Conservation (phyloP, 2,113 vertebrate species). For the Desmodus rotundus region DNA sequence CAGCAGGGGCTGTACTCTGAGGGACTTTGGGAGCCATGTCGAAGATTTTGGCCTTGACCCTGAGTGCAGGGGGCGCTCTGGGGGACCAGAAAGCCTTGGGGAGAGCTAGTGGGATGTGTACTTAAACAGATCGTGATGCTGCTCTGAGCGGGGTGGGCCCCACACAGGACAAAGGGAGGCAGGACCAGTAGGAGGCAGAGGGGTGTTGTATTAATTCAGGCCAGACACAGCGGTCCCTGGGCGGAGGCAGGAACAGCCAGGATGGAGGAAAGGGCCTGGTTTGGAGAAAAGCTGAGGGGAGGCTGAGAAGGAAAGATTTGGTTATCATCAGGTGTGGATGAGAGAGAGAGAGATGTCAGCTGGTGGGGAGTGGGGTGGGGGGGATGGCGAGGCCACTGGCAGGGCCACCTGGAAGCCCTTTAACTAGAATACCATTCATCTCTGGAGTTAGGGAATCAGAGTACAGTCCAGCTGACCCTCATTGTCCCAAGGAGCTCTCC, state of each 20-base stretch:
- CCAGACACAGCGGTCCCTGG: not conserved
- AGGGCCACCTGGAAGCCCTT: not conserved
- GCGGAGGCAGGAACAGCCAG: too few relatives aligned
- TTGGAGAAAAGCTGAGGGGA: not conserved
- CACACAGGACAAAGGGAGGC: not conserved
- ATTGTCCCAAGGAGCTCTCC: rapidly evolving
- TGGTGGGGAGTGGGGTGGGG: not conserved
- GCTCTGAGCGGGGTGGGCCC: rapidly evolving
- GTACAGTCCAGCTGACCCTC: rapidly evolving
- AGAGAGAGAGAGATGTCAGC: not conserved
- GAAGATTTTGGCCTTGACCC: not conserved
- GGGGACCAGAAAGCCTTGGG: not conserved
- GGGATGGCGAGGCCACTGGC: not conserved
- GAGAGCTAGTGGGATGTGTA: not conserved
- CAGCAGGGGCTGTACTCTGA: not conserved
- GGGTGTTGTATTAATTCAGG: not conserved
- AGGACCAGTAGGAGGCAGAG: not conserved
- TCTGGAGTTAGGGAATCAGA: rapidly evolving
- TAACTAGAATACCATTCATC: not conserved
- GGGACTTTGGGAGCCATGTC: not conserved
- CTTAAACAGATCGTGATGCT: not conserved
- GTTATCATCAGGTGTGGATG: too few relatives aligned
- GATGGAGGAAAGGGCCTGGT: not conserved
- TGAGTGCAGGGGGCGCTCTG: not conserved
- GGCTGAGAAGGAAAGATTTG: not conserved